Base-by-base conservation (phyloP, 1,140 invertebrate genomes). In the Drosophila yakuba region DNA sequence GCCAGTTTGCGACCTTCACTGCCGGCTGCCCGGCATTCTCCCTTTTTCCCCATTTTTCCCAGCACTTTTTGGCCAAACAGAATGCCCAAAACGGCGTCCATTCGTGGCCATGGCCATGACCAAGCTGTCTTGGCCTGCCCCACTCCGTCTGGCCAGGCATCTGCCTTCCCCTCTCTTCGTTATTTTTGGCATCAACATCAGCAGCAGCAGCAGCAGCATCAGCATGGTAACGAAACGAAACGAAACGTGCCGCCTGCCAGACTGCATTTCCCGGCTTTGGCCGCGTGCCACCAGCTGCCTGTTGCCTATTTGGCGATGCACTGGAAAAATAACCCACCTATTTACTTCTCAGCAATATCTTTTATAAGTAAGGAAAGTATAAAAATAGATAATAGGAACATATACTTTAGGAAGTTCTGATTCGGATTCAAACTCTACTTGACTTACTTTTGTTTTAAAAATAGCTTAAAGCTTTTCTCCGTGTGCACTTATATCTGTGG, bases 41-140 rank as follows among this genome's bases (percentile, higher is more conserved):
- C n/a, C 6, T 3, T n/a, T 43, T 20, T 12, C 17, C 17, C n/a
- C n/a, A 2, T 3, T n/a, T 43, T 20, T 48, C 0, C 51, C 47
- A 73, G 75, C 79, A 77, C 62, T 88, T 86, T 86, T 86, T 80
- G 83, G 47, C 83, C 83, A 88, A 82, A 78, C 62, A 86, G 66
- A 78, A 78, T 60, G 61, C 58, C 76, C 80, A 75, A 82, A 86
- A 82, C 58, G 58, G 44, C 64, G 25, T 20, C 64, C 83, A 78
- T 69, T 81, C 78, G 79, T 83, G 71, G 56, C 56, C 59, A 50
- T 44, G 67, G 43, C 47, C 50, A 54, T 56, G 67, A 38, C 50
- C 62, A 23, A 32, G 32, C 32, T 32, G 32, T 32, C 32, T 32
- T 32, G 32, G 32, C 32, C 32, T 32, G 32, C 39, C 28, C 36